Base-by-base conservation (phyloP, 2,113 vertebrate genomes). In the Rana temporaria region DNA sequence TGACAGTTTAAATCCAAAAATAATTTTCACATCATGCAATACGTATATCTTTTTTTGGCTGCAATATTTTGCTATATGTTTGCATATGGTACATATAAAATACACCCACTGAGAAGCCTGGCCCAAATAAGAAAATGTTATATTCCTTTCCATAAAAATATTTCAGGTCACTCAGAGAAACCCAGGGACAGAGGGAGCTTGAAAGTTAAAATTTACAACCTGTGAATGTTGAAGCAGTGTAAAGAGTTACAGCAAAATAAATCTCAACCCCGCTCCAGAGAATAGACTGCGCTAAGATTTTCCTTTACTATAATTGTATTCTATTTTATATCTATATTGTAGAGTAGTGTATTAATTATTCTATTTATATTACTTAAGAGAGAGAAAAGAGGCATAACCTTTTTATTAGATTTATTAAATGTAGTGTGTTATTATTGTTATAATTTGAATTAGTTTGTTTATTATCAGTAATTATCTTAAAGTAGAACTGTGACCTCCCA, bases 81-180 rank as follows among this genome's bases (percentile, higher is more conserved):
- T 71, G 38, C 52, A 22, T 71, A 53, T 32, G n/a, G 48, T 24
- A 24, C n/a, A 71, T 14, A 52, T 48, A 71, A 71, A 71, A 24
- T 15, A 53, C 53, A 24, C 19, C 9, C 68, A 53, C 38, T 53
- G 68, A 42, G 68, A 53, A 24, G 38, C 42, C 42, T 71, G 24
- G 60, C n/a, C n/a, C 24, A 52, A 15, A 53, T 24, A 71, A 71
- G 22, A 71, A 71, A 71, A 71, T 71, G 20, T 69, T 69, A 69
- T 69, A 20, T 48, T 69, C 48, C 52, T 71, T 71, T 8, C 68
- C 24, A 53, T 71, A 71, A 55, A 71, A 53, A 22, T 71, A 71
- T 71, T 71, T 71, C 24, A 71, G 68, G 68, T 71, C 68, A 71
- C 68, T 22, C 68, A 71, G 68, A 12, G 67, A 71, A 71, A 53